Evolutionary conservation across 2,888 invertebrate genomes (phyloP), one percentile per base, ranked within the genome.

Genomic region (Coelinius sp.): DNA sequence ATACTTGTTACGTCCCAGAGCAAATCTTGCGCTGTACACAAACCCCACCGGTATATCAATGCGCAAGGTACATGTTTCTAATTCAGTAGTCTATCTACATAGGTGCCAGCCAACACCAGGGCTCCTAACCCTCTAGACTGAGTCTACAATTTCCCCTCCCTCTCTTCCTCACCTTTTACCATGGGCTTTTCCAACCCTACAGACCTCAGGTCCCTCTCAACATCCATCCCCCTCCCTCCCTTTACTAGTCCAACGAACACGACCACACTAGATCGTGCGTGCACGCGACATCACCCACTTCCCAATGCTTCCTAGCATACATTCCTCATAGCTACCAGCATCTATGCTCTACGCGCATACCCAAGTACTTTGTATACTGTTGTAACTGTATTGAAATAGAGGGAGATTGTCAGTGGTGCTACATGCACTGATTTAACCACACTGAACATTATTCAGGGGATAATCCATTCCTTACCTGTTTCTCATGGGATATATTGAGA

Each of bases 41-140:
- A 82, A 81, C 82, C 80, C 78, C 71, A 69, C 66, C 65, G 77
- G 76, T 71, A 74, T 69, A 73, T 71, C 25, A 68, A 69, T 68
- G 75, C 59, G 79, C 77, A 78, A 81, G 79, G 79, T 82, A 81
- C 79, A 83, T 79, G 81, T 73, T 77, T 83, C 82, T 84, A 82
- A 85, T 84, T 84, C 80, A 83, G 82, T 80, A 81, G 81, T 84
- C 82, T 81, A 84, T 82, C 83, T 83, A 82, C 83, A 82, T 81
- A 80, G 80, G 82, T 77, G 80, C 76, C 79, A 79, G 83, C 82
- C 79, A 84, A 84, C 84, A 83, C 83, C 80, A 81, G 76, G 78
- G 80, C n/a, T 79, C 81, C 80, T 27, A 56, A 41, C 59, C 41
- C 17, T 17, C 46, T 49, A 49, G 46, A 67, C 67, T 67, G 22